Evolutionary conservation across 2,113 vertebrate species (phyloP), one percentile per base, ranked within the genome.

Genomic region (Felis chaus): DNA sequence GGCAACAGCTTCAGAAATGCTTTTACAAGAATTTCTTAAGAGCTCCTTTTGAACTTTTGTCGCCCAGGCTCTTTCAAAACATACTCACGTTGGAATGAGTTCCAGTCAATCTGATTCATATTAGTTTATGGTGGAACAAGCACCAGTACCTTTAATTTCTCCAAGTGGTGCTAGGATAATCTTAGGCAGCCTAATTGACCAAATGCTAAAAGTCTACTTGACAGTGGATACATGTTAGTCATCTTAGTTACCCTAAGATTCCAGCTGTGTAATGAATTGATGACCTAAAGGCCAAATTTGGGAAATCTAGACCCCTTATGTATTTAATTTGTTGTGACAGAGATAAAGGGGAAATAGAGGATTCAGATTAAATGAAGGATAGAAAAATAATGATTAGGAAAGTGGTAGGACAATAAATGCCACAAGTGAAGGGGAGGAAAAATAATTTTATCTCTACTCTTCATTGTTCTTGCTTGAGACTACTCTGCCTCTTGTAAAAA

Each of bases 281-380:
- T 95, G 48, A 86, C 45, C 63, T 82, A 89, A 80, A 89, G 63
- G 3, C 53, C 36, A 78, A 82, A 50, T 61, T 71, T 93, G 93
- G 91, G 92, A n/a, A 89, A n/a, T 15, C 25, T 57, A 92, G 48
- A 19, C 18, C 12, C 55, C 39, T 78, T 76, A 66, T 86, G 41
- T 57, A 21, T 27, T 86, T 78, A 48, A 69, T 83, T 88, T 97
- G 11, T 63, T 71, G 9, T 73, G 66, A 96, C 69, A 95, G 29
- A 71, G 25, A 94, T 87, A 55, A 79, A 88, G 33, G 33, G 16
- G 80, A 92, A 94, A 88, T 63, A 89, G 87, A 68, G 41, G n/a
- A 65, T 50, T 95, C 83, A 94, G 66, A 89, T 41, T 41, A 93
- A 93, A 73, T 50, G 73, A 96, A 57, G 57, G 61, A 48, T 81